Evolutionary conservation across 2,113 vertebrate species (phyloP).

Genomic region (Phrynocephalus versicolor): DNA sequence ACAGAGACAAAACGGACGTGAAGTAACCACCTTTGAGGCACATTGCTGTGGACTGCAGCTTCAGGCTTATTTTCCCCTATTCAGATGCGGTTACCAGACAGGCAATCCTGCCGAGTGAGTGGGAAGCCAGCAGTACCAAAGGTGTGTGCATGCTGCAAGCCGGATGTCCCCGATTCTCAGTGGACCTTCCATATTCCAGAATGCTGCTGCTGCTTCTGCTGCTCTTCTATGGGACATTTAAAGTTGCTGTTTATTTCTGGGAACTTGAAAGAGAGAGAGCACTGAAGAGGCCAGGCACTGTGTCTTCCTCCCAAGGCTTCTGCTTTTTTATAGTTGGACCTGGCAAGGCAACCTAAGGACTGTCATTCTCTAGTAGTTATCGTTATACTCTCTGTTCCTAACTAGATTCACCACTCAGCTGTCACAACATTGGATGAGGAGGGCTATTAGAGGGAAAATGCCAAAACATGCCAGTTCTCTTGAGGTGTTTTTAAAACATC

Average conservation of each 20-base stretch:
- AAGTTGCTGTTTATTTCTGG: not conserved
- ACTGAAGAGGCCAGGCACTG: not conserved
- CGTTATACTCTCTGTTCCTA: not conserved
- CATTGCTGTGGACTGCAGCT: not conserved
- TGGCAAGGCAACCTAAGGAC: not conserved
- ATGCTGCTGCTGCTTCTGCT: not conserved
- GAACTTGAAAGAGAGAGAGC: not conserved
- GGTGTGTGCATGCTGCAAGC: not conserved
- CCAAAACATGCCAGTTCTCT: not conserved
- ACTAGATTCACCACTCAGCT: not conserved
- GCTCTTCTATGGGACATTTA: not conserved
- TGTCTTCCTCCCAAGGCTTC: not conserved
- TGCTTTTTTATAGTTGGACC: not conserved
- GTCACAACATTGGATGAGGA: not conserved
- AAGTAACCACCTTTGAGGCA: too few species aligned
- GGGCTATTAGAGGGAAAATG: not conserved
- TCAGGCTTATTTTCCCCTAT: not conserved
- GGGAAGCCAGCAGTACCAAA: not conserved
- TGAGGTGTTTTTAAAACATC: not conserved
- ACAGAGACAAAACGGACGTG: too few species aligned
- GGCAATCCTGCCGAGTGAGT: not conserved
- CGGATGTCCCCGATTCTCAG: constrained; percentile 1
- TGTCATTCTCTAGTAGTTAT: not conserved
- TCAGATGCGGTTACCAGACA: not conserved
- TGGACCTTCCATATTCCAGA: not conserved